phyloP scores from a whole-genome alignment of 2,797 vertebrate species.

The Stomatorhinus walkeri region DNA sequence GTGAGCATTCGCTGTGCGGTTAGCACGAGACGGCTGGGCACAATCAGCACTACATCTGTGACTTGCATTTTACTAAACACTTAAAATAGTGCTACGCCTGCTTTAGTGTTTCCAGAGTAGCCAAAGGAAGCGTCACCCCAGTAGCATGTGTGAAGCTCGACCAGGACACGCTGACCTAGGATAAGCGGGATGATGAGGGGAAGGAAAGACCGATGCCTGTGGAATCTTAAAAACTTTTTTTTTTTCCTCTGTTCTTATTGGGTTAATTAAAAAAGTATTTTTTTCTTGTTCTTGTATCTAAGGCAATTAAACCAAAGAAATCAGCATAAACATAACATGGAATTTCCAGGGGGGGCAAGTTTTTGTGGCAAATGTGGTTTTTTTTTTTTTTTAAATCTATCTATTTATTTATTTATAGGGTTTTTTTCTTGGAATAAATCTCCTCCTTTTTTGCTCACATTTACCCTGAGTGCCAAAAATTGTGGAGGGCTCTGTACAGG shows the following conservation, averaged over 20 bases:
- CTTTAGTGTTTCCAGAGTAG: background rate
- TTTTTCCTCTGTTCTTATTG: background rate
- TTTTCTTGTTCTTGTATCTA: background rate
- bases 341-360: background rate
- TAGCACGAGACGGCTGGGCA: background rate
- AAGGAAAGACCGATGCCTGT: background rate
- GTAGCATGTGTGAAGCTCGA: background rate
- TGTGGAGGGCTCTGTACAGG: background rate
- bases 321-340: background rate
- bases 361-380: background rate
- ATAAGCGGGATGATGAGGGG: background rate
- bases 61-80: background rate
- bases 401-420: background rate
- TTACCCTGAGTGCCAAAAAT: background rate
- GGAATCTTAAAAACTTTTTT: background rate
- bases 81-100: background rate
- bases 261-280: background rate
- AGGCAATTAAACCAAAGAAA: background rate
- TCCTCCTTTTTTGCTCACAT: background rate
- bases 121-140: background rate
- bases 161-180: background rate
- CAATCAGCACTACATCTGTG: background rate
- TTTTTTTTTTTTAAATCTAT: too few relatives aligned
- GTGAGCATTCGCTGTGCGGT: background rate
- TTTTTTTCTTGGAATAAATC: background rate